Conservation (phyloP, 1,140 invertebrate genomes). For the Drusus annulatus region DNA sequence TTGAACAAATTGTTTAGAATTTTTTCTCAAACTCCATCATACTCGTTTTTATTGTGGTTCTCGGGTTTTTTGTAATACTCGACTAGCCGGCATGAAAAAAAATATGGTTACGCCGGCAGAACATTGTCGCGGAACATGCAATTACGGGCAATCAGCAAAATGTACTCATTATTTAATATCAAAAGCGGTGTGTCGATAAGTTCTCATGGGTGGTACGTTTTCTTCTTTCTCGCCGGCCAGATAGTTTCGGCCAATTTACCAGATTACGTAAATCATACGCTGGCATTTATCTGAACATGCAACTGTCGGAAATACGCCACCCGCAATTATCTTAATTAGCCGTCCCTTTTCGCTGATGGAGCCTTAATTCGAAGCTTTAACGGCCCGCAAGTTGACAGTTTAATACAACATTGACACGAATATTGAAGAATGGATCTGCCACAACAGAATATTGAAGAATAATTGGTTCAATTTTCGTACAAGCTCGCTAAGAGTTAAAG, state of each 20-base stretch:
- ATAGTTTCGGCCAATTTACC: slow-evolving; percentile 33
- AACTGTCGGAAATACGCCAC: slow-evolving; percentile 27
- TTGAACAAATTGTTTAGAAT: slow-evolving; percentile 14
- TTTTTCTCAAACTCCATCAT: background rate
- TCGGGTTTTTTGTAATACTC: background rate
- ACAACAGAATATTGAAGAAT: background rate
- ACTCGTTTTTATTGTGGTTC: slow-evolving; percentile 20
- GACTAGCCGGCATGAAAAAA: slow-evolving; percentile 25
- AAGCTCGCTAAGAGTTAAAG: background rate
- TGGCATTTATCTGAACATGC: slow-evolving; percentile 30
- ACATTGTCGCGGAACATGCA: slow-evolving; percentile 40
- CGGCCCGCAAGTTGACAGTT: no score
- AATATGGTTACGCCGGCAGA: background rate
- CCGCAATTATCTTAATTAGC: slow-evolving; percentile 23
- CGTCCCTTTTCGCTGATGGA: slow-evolving; percentile 6
- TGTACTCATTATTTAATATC: slow-evolving; percentile 48
- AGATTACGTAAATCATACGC: slow-evolving; percentile 31
- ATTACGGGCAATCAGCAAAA: slow-evolving; percentile 50
- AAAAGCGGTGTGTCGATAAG: slow-evolving; percentile 33
- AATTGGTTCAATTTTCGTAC: background rate
- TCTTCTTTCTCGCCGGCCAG: background rate
- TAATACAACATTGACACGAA: background rate
- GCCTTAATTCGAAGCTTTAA: background rate
- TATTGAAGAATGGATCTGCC: background rate
- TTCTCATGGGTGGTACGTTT: slow-evolving; percentile 6